Percentiles rank a stretch among this genome's conserved stretches.
These are phyloP conservation scores for Chelonoidis abingdonii DNA, from an alignment of 2,113 vertebrate species.

Conservation along the genomic window DNA sequence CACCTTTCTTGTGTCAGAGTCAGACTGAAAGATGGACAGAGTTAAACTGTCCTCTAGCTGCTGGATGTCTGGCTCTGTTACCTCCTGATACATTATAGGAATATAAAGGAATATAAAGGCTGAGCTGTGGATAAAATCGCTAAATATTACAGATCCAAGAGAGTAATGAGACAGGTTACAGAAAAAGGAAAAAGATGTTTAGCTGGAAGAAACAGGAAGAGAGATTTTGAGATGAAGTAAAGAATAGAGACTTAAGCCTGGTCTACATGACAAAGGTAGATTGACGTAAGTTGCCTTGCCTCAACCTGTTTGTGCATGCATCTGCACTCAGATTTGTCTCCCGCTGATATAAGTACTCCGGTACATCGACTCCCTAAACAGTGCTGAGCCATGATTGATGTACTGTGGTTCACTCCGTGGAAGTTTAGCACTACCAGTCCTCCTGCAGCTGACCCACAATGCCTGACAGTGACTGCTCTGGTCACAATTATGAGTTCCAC, in stretches of 20 bases:
- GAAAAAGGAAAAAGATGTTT: background rate
- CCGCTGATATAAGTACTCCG: too few species aligned
- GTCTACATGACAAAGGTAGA: background rate
- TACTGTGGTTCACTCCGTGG: too few species aligned
- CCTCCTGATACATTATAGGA: background rate
- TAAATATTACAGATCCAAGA: background rate
- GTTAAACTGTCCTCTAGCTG: background rate
- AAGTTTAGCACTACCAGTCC: too few species aligned
- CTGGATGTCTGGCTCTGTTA: fast-evolving
- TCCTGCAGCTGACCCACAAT: background rate
- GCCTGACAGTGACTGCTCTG: background rate
- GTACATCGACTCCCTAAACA: too few species aligned
- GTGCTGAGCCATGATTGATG: too few species aligned
- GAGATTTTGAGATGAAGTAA: background rate
- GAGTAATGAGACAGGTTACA: background rate
- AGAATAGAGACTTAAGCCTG: background rate
- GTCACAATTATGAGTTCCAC: background rate
- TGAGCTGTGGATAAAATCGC: background rate
- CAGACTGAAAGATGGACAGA: background rate
- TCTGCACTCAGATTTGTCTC: too few species aligned
- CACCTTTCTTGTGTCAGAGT: background rate
- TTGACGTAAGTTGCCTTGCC: too few species aligned
- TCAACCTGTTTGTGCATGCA: too few species aligned
- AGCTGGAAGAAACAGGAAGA: background rate
- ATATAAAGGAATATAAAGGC: background rate